Conservation (phyloP, 2,113 vertebrate genomes). For the Phycodurus eques region DNA sequence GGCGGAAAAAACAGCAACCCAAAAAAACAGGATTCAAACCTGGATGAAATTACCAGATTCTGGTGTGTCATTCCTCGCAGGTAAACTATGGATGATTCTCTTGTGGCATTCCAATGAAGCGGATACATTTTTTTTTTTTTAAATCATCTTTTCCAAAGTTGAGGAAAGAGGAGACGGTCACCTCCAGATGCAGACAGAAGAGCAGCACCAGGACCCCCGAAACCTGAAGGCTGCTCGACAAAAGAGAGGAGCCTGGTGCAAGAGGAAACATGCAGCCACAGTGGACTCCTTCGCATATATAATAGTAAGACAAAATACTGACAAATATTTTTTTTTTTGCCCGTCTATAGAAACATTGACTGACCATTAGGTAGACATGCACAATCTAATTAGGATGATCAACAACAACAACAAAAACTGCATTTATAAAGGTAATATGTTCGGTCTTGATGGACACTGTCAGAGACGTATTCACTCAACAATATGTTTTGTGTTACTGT, state of each 20-base stretch:
- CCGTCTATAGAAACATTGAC: neutral
- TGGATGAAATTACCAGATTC: neutral
- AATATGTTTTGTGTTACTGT: neutral
- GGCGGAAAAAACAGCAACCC: slow-evolving; percentile 9
- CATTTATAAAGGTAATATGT: no score
- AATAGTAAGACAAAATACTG: slow-evolving; percentile 44
- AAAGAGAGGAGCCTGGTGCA: slow-evolving; percentile 46
- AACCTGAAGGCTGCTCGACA: slow-evolving; percentile 19
- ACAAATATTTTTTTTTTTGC: neutral
- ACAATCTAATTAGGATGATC: no score
- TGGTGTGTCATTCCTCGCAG: slow-evolving; percentile 10
- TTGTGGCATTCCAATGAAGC: neutral
- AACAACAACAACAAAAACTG: no score
- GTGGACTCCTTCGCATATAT: slow-evolving; percentile 57
- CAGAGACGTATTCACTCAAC: neutral
- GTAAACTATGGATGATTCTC: slow-evolving; percentile 26
- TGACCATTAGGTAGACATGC: neutral
- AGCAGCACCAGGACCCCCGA: slow-evolving; percentile 7
- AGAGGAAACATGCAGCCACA: slow-evolving; percentile 37
- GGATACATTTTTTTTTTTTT: neutral
- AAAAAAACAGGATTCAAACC: neutral
- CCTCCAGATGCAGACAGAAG: slow-evolving; percentile 4
- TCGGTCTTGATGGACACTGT: no score
- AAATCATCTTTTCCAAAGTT: neutral
- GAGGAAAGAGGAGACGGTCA: neutral